Conservation (phyloP, 1,140 invertebrate species). For the Atta texana region DNA sequence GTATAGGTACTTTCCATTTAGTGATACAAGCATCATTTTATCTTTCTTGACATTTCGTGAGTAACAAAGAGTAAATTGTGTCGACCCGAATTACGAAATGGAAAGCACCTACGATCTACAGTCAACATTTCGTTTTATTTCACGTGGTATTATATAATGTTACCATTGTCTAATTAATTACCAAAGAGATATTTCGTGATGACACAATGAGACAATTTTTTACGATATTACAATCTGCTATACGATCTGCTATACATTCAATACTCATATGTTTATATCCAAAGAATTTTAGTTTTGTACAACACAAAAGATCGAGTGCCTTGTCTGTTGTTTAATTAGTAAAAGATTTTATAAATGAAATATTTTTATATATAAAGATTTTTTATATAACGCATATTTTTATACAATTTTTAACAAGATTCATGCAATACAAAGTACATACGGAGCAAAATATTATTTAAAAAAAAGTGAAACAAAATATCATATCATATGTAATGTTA, state of each 20-base stretch:
- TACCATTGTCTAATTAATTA: neutral
- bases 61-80: no score
- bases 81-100: no score
- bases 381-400: neutral
- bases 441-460: neutral
- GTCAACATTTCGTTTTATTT: constrained; percentile 76
- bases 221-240: neutral
- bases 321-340: neutral
- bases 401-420: neutral
- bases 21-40: no score
- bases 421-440: neutral
- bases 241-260: neutral
- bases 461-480: neutral
- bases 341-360: neutral
- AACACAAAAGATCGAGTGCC: neutral
- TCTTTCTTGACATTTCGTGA: no score
- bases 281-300: neutral
- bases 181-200: constrained; percentile 23
- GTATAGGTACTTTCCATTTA: no score
- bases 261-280: neutral
- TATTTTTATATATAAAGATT: neutral
- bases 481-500: neutral
- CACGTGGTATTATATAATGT: neutral
- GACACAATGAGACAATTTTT: constrained; percentile 5
- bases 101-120: no score